phyloP scores from a whole-genome alignment of 1,140 invertebrate genomes.

The Triops cancriformis region DNA sequence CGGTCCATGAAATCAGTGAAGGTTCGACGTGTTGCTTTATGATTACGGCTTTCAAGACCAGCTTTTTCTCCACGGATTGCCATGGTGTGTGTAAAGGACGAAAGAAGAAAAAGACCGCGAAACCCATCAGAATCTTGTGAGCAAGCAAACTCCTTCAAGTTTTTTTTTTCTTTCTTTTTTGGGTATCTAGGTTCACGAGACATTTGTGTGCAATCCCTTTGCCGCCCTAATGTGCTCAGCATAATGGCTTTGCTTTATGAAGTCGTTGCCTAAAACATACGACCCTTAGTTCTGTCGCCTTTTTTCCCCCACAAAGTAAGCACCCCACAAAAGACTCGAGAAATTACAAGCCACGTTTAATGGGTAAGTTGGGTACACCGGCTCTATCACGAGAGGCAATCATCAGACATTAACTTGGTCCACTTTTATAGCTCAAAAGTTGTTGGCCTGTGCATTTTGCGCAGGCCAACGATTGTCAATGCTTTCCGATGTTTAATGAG shows the following conservation, averaged over 20 bases:
- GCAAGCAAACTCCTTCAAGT: neutral
- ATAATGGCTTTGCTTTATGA: conserved; percentile 11
- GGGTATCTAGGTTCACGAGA: neutral
- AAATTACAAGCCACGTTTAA: conserved; percentile 6
- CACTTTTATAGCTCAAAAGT: neutral
- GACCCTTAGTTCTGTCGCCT: neutral
- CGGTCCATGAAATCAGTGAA: neutral
- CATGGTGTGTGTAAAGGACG: neutral
- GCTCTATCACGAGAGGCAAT: neutral
- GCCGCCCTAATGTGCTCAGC: conserved; percentile 3
- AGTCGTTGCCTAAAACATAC: conserved; percentile 13
- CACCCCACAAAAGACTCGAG: conserved; percentile 1
- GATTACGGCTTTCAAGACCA: neutral
- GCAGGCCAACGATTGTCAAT: neutral
- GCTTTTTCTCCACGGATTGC: neutral
- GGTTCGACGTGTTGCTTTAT: conserved; percentile 10
- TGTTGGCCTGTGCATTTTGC: neutral
- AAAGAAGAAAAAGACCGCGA: neutral
- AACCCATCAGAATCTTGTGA: neutral
- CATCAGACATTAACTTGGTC: neutral
- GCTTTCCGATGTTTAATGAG: conserved; percentile 9
- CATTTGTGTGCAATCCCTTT: conserved; percentile 5
- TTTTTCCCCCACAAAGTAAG: neutral
- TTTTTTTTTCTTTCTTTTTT: neutral
- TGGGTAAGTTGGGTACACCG: conserved; percentile 1